Conservation (phyloP, 2,888 invertebrate species). For the Meganola albula region DNA sequence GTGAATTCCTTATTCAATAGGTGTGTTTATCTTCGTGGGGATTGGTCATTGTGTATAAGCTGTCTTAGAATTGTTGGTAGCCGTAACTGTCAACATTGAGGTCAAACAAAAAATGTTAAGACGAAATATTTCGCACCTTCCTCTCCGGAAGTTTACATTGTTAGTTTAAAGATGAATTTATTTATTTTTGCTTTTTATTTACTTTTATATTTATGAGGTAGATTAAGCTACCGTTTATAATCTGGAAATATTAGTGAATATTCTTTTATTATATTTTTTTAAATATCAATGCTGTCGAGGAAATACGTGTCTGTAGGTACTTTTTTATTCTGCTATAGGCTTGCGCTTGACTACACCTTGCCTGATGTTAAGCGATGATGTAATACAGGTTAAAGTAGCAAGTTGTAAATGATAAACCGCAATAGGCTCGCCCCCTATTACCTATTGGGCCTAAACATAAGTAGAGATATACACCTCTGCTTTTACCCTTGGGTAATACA, state of each 20-base stretch:
- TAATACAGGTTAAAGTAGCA: no score
- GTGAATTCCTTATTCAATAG: conserved; percentile 52
- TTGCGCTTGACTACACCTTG: no score
- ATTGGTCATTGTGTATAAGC: conserved; percentile 55
- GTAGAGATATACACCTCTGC: no score
- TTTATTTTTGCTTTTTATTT: conserved; percentile 14
- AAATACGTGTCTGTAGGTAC: no score
- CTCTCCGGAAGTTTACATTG: conserved; percentile 55
- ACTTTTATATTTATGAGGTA: conserved; percentile 15
- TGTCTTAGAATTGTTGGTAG: conserved; percentile 52
- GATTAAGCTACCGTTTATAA: conserved; percentile 21
- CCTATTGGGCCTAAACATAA: no score
- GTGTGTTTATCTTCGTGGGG: conserved; percentile 66
- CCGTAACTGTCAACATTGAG: conserved; percentile 64
- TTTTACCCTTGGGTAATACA: no score
- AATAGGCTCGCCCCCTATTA: no score
- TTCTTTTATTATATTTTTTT: conserved; percentile 10
- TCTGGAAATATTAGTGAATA: conserved; percentile 26
- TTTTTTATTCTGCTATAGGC: no score
- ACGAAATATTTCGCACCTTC: conserved; percentile 61
- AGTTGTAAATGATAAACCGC: no score
- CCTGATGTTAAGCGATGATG: no score
- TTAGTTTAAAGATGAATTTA: conserved; percentile 30
- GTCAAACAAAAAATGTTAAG: conserved; percentile 55
- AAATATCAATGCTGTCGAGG: no score